These are phyloP conservation scores for Leuciscus waleckii DNA, from an alignment of 2,797 vertebrate species.

Conservation along the genomic window DNA sequence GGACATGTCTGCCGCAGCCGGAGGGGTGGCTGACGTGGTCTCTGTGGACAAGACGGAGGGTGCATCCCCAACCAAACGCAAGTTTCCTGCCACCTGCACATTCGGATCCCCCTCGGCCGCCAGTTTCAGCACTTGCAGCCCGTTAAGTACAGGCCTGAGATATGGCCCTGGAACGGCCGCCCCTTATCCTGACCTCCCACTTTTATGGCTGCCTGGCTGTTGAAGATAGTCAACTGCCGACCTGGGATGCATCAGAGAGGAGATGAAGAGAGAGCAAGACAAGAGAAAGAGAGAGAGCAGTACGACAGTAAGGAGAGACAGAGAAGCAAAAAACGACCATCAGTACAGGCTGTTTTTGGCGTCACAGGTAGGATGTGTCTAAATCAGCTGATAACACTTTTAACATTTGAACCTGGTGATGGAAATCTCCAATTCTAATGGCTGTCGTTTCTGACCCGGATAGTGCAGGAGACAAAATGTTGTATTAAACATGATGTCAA, in stretches of 20 bases:
- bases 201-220: conserved; percentile 95
- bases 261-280: conserved; percentile 54
- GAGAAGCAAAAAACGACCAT: conserved; percentile 41
- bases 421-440: conserved; percentile 48
- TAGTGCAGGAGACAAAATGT: conserved; percentile 37
- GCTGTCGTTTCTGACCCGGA: conserved; percentile 39
- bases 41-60: conserved; percentile 88
- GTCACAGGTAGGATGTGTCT: conserved; percentile 33
- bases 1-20: conserved; percentile 91
- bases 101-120: conserved; percentile 93
- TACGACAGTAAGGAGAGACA: conserved; percentile 48
- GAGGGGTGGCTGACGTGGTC: conserved; percentile 88
- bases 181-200: conserved; percentile 92
- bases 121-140: conserved; percentile 93
- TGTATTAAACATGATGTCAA: conserved; percentile 54
- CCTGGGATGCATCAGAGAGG: conserved; percentile 72
- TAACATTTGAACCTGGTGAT: conserved; percentile 56
- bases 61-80: conserved; percentile 91
- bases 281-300: conserved; percentile 55
- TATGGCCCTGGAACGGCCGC: conserved; percentile 94
- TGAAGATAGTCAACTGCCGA: conserved; percentile 97
- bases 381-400: conserved; percentile 54
- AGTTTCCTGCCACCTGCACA: conserved; percentile 89
- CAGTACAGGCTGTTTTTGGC: conserved; percentile 15
- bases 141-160: conserved; percentile 96